These are phyloP conservation scores for Arctia plantaginis DNA, from an alignment of 2,888 invertebrate species.

Conservation along the genomic window DNA sequence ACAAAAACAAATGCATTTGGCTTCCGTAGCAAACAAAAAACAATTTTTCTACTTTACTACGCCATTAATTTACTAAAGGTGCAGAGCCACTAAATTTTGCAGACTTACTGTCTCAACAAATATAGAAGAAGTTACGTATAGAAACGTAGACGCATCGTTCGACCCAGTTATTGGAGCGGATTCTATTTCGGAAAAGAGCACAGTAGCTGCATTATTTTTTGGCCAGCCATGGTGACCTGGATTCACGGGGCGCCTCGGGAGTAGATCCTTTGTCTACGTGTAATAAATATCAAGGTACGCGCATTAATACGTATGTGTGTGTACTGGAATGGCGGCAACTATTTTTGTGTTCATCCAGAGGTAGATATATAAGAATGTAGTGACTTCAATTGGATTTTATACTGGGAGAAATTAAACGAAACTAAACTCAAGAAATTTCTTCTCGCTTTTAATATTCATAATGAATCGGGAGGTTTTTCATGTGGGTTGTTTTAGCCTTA, in stretches of 20 bases:
- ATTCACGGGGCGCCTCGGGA: conserved; percentile 51
- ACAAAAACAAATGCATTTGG: conserved; percentile 17
- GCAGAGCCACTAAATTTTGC: conserved; percentile 34
- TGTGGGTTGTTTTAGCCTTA: not conserved
- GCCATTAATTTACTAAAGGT: conserved; percentile 8
- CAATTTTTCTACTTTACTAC: conserved; percentile 14
- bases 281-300: conserved; percentile 35
- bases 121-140: conserved; percentile 55
- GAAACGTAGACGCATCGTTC: conserved; percentile 69
- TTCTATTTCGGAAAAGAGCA: conserved; percentile 81
- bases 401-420: not conserved
- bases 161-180: conserved; percentile 75
- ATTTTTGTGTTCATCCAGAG: not conserved
- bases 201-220: conserved; percentile 81
- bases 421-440: too few species aligned
- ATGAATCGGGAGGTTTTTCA: not conserved
- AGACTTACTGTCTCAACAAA: conserved; percentile 45
- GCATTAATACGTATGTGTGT: conserved; percentile 16
- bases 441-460: not conserved
- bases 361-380: not conserved
- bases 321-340: not conserved
- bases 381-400: not conserved
- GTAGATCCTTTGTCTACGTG: conserved; percentile 51
- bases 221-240: conserved; percentile 75
- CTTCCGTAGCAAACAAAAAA: conserved; percentile 3